Evolutionary conservation across 2,797 vertebrate species (phyloP).

Genomic region (Macropodus opercularis): DNA sequence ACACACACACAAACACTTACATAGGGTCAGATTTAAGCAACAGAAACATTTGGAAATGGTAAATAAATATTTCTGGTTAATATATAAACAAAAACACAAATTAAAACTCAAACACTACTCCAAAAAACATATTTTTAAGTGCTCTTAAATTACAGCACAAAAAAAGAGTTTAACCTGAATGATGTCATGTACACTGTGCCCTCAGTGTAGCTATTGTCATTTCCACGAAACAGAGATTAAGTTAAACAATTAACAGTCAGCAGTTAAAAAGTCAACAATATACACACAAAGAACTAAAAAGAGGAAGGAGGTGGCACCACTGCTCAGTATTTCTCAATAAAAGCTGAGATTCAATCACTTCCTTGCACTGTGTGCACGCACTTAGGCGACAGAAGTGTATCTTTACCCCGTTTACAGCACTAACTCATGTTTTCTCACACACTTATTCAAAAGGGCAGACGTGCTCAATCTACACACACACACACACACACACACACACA

Average conservation of each 20-base stretch:
- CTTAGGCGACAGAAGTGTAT: neutral
- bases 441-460: conserved; percentile 44
- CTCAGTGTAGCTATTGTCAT: neutral
- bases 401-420: conserved; percentile 1
- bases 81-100: too few species aligned
- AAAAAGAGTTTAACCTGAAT: neutral
- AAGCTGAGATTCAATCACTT: conserved; percentile 64
- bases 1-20: conserved; percentile 20
- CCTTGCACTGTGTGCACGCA: conserved; percentile 22
- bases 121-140: too few species aligned
- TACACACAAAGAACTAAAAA: conserved; percentile 28
- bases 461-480: conserved; percentile 17
- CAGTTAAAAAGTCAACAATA: neutral
- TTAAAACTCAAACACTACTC: too few species aligned
- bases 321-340: conserved; percentile 60
- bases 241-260: neutral
- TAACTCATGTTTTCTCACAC: conserved; percentile 40
- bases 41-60: neutral
- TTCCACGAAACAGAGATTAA: neutral
- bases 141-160: neutral
- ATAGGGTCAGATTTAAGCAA: conserved; percentile 22
- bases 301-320: conserved; percentile 34
- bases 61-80: neutral
- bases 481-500: conserved; percentile 18
- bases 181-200: neutral